A percentile compares a stretch with the other conserved stretches of the same genome.
Evolutionary conservation across 2,888 invertebrate species (phyloP).

Genomic region (Macrophya alboannulata): DNA sequence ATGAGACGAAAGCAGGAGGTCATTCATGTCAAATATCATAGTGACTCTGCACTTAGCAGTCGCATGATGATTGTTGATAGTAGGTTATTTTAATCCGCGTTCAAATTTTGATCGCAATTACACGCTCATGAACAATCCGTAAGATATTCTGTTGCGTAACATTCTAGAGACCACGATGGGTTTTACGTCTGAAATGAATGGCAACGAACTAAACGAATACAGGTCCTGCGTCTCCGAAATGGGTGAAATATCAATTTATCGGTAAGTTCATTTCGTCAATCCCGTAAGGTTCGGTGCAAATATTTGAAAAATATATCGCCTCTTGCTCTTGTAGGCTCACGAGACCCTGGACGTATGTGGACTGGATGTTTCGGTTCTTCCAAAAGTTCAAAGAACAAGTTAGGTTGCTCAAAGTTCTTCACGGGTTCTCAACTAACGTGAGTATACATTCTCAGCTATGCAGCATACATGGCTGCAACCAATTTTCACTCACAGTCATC

Average conservation of each 20-base stretch:
- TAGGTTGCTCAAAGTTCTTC: conserved; percentile 80
- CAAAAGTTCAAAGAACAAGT: conserved; percentile 81
- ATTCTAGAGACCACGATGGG: conserved; percentile 87
- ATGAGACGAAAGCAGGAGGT: not conserved
- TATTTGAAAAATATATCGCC: too few relatives aligned
- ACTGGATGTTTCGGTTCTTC: conserved; percentile 82
- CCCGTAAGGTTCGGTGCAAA: too few relatives aligned
- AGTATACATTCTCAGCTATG: not conserved
- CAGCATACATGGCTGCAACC: not conserved
- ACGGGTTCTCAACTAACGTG: conserved; percentile 82
- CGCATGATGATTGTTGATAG: not conserved
- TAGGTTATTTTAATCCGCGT: too few relatives aligned
- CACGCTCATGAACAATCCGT: too few relatives aligned
- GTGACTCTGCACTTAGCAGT: not conserved
- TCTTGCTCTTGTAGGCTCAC: conserved; percentile 68
- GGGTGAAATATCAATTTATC: conserved; percentile 72
- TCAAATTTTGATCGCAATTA: not conserved
- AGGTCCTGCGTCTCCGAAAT: conserved; percentile 82
- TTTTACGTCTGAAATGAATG: conserved; percentile 81
- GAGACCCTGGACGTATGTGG: conserved; percentile 83
- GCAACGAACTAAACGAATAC: conserved; percentile 81
- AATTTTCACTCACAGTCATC: not conserved
- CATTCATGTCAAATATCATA: not conserved
- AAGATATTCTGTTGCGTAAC: not conserved
- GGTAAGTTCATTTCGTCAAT: conserved; percentile 64